phyloP scores from a whole-genome alignment of 1,140 invertebrate species.

The Panagrolaimus sp. region DNA sequence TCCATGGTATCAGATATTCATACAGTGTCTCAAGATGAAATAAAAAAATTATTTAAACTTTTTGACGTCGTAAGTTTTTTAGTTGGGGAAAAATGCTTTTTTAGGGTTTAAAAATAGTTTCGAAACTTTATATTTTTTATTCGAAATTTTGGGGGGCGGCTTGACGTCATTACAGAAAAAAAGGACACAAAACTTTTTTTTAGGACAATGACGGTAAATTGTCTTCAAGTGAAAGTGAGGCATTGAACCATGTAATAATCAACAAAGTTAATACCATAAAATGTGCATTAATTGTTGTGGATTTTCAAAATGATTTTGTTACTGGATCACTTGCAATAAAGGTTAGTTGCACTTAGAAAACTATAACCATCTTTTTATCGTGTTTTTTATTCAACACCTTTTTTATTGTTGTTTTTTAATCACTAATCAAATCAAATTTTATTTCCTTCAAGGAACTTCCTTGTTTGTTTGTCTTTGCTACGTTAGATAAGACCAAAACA shows the following conservation, averaged over 20 bases:
- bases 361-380: neutral
- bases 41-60: neutral
- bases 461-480: no score
- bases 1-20: neutral
- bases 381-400: neutral
- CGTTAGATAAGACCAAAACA: no score
- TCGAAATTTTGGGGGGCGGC: neutral
- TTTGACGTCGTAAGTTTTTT: conserved; percentile 8
- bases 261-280: conserved; percentile 26
- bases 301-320: conserved; percentile 98
- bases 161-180: neutral
- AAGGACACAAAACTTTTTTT: conserved; percentile 18
- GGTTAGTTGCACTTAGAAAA: conserved; percentile 23
- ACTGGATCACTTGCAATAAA: conserved; percentile 83
- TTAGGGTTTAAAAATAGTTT: neutral
- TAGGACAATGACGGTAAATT: conserved; percentile 33
- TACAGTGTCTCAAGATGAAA: conserved; percentile 6
- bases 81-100: neutral
- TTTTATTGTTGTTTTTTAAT: neutral
- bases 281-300: conserved; percentile 80
- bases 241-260: conserved; percentile 26
- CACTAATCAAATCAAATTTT: no score
- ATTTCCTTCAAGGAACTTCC: no score
- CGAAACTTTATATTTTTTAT: neutral
- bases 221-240: conserved; percentile 18